phyloP scores from a whole-genome alignment of 2,888 invertebrate species.

The Synergus japonicus region DNA sequence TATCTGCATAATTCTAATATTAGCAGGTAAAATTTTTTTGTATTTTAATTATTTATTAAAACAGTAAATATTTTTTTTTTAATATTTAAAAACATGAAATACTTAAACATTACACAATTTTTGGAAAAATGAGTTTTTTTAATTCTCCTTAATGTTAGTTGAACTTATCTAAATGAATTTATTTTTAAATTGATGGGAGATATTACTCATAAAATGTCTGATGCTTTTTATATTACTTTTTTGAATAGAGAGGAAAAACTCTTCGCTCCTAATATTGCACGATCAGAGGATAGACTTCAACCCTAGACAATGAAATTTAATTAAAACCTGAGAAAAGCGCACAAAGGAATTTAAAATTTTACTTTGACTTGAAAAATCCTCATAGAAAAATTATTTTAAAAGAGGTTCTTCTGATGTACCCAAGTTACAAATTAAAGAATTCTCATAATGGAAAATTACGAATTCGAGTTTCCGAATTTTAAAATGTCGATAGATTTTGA shows the following conservation, averaged over 20 bases:
- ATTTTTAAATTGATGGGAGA: background rate
- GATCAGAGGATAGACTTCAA: slow-evolving; percentile 35
- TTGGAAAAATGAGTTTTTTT: too few relatives aligned
- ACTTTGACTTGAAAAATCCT: background rate
- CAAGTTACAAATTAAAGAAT: too few relatives aligned
- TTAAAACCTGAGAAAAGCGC: slow-evolving; percentile 22
- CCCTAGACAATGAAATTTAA: background rate
- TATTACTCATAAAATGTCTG: slow-evolving; percentile 22
- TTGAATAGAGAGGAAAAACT: slow-evolving; percentile 30
- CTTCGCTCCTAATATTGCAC: background rate
- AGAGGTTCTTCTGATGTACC: background rate
- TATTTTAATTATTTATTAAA: background rate
- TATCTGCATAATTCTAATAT: slow-evolving; percentile 60
- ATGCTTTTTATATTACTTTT: slow-evolving; percentile 21
- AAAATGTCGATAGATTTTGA: too few relatives aligned
- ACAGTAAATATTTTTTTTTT: background rate
- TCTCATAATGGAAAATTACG: too few relatives aligned
- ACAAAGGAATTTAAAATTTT: background rate
- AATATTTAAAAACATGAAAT: too few relatives aligned
- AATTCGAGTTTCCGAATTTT: too few relatives aligned
- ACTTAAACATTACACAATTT: too few relatives aligned
- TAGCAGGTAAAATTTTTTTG: slow-evolving; percentile 61
- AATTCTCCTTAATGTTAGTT: too few relatives aligned
- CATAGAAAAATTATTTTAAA: background rate
- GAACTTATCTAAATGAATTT: background rate